These are phyloP conservation scores for Drosophila sturtevanti DNA, from an alignment of 1,140 invertebrate genomes.

Conservation along the genomic window DNA sequence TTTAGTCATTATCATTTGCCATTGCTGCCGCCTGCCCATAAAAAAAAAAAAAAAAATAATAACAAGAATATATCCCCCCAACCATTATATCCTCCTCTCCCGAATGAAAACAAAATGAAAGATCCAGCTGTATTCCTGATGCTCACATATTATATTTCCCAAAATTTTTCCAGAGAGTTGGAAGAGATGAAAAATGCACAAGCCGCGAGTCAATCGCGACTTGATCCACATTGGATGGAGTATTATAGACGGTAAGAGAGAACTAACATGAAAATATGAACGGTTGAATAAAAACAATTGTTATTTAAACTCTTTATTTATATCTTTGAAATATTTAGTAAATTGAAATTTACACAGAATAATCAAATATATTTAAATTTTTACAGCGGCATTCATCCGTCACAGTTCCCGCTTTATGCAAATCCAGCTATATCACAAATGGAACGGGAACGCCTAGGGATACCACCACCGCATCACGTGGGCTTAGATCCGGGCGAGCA, in stretches of 20 bases:
- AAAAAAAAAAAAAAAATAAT: no score
- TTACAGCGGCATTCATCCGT: conserved; percentile 85
- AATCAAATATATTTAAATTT: no score
- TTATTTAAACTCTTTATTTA: no score
- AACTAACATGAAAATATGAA: conserved; percentile 4
- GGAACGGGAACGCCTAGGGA: conserved; percentile 93
- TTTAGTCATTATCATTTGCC: conserved; percentile 51
- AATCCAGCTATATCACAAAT: conserved; percentile 89
- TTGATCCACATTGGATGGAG: conserved; percentile 96
- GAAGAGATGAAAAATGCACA: conserved; percentile 91
- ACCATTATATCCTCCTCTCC: neutral
- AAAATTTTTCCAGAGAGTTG: conserved; percentile 85
- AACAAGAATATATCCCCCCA: neutral
- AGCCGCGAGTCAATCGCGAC: conserved; percentile 85
- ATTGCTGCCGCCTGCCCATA: conserved; percentile 21
- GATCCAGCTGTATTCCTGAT: neutral
- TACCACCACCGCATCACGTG: conserved; percentile 86
- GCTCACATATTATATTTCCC: conserved; percentile 4
- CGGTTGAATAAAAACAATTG: no score
- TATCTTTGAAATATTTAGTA: no score
- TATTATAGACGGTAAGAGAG: conserved; percentile 88
- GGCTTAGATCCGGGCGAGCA: conserved; percentile 85
- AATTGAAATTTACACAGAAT: no score
- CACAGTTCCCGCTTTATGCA: conserved; percentile 85
- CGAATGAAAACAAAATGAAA: neutral